Evolutionary conservation across 2,113 vertebrate genomes (phyloP), one percentile per base, ranked within the genome.

Genomic region (Serilophus lunatus): DNA sequence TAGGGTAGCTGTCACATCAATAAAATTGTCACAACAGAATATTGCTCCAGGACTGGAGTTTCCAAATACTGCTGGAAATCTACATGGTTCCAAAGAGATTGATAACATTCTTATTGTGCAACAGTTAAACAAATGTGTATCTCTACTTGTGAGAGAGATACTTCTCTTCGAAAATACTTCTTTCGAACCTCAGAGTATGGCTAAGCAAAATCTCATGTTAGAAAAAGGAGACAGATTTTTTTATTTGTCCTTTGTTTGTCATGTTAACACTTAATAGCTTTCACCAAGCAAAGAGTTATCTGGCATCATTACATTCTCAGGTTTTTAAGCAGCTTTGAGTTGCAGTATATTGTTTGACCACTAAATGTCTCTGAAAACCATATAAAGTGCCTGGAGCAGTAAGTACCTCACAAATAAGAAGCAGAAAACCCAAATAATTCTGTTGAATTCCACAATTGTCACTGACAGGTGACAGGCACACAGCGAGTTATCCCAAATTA

Each of bases 321-420:
- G 5, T 61, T 71, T 77, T 81, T 29, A 23, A 61, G n/a, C 44
- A n/a, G 13, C 7, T 3, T 11, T 47, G 26, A 90, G 70, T 70
- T 96, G 95, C 82, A 93, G 26, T 97, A 95, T 81, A 36, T 80
- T 57, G 22, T 94, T 95, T 80, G 71, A 28, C 95, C 95, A 96
- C 96, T 95, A 56, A 76, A 97, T 86, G 95, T 95, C 94, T 95
- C 96, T 90, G 84, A 90, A 92, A 95, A 86, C 95, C 88, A 33
- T 36, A 7, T 24, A 59, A 95, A 86, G 66, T 74, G 68, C 38
- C 7, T n/a, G 29, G 16, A 87, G 28, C 31, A 78, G 59, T 18
- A 44, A 56, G 26, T 47, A 28, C 2, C 3, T 76, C 24, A 17
- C 16, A 17, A 35, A 5, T 16, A 38, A 45, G 65, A 45, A 65